phyloP scores from a whole-genome alignment of 2,888 invertebrate species.

The Allacma fusca region DNA sequence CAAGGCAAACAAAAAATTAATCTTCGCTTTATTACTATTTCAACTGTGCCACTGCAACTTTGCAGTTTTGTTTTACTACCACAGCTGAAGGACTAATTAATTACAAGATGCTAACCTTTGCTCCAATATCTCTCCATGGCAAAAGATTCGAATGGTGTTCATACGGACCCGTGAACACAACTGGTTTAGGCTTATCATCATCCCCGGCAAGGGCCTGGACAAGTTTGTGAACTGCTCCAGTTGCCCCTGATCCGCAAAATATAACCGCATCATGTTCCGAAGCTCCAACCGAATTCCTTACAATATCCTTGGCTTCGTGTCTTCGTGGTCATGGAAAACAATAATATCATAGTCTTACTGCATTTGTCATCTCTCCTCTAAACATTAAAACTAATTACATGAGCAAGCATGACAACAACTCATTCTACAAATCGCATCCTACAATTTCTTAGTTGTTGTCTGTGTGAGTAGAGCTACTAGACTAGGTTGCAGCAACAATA shows the following conservation, averaged over 20 bases:
- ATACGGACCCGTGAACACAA: constrained; percentile 81
- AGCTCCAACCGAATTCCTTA: constrained; percentile 80
- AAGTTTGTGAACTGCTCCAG: constrained; percentile 79
- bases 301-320: constrained; percentile 81
- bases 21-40: not conserved
- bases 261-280: constrained; percentile 81
- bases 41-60: not conserved
- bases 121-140: constrained; percentile 82
- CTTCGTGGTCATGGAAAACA: constrained; percentile 66
- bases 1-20: constrained; percentile 1
- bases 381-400: too few species aligned
- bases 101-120: constrained; percentile 70
- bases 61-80: not conserved
- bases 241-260: constrained; percentile 77
- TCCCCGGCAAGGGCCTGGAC: constrained; percentile 70
- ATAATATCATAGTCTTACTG: constrained; percentile 18
- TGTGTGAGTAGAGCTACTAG: too few species aligned
- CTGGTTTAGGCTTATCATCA: constrained; percentile 66
- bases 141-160: constrained; percentile 80
- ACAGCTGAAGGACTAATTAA: constrained; percentile 3
- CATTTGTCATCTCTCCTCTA: not conserved
- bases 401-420: too few species aligned
- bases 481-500: not conserved
- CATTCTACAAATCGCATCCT: not conserved
- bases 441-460: too few species aligned